Base-by-base conservation (phyloP, 2,113 vertebrate genomes). In the Misgurnus mizolepis region DNA sequence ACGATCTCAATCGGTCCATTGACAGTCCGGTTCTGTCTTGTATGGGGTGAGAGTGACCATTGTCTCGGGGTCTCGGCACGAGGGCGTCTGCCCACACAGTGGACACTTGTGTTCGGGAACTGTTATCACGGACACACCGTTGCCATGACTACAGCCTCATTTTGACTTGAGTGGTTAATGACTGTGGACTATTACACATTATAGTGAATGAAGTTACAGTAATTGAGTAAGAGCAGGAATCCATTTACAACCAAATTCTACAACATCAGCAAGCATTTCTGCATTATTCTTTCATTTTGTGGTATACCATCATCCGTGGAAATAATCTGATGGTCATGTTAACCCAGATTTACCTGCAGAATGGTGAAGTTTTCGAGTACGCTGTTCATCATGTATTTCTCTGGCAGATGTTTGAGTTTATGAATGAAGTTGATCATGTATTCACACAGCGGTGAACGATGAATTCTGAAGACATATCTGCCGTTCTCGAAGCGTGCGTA, bases 371-470 rank as follows among this genome's bases (percentile, higher is more conserved):
- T 98, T 88, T 98, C 96, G 91, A 98, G 91, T 67, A 98, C 96
- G 0, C 96, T 98, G 92, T 98, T 98, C 96, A 98, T 98, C 96
- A 98, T 98, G 85, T 96, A 97, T 85, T 97, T 98, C 92, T 98
- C 96, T 0, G 96, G 96, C 83, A 98, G 94, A 84, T 97, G 96
- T 88, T 96, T 98, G 75, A 98, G 95, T 88, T 98, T 98, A 82
- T 98, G 96, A 87, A 98, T 97, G 87, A 98, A 98, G 89, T 97
- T 97, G 88, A 97, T 95, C 96, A 98, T 97, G 88, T 98, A 98
- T 86, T 97, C 96, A 10, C 96, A 98, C 79, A 98, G 94, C 0
- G 96, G 96, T 6, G 96, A 98, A 50, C 96, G 95, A 83, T 98
- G 95, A 87, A 98, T 98, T 76, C 95, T 93, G 84, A 96, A 98